A percentile compares a stretch with the other conserved stretches of the same genome.
These are phyloP conservation scores for Palaemon carinicauda DNA, from an alignment of 1,140 invertebrate genomes.

Conservation along the genomic window DNA sequence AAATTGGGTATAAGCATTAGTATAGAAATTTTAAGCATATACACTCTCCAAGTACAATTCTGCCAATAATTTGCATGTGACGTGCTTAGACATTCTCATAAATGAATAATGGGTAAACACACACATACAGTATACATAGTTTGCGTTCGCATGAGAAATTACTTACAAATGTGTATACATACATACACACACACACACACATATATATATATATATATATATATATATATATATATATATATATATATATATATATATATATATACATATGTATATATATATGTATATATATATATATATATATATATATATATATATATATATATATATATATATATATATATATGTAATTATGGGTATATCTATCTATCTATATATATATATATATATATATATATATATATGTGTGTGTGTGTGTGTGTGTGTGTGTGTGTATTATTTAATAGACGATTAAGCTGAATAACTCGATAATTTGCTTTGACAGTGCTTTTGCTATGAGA, in stretches of 20 bases:
- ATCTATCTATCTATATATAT: background rate
- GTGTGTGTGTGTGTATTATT: background rate
- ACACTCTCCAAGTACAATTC: too few relatives aligned
- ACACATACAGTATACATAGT: too few relatives aligned
- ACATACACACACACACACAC: background rate
- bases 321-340: background rate
- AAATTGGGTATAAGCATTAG: too few relatives aligned
- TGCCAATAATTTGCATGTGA: too few relatives aligned
- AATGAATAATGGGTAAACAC: too few relatives aligned
- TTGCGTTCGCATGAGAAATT: too few relatives aligned
- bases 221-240: background rate
- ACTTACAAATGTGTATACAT: background rate
- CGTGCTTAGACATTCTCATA: too few relatives aligned
- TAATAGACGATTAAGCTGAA: too few relatives aligned
- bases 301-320: background rate
- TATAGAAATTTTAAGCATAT: too few relatives aligned
- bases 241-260: background rate
- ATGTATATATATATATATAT: background rate
- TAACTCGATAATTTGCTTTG: too few relatives aligned
- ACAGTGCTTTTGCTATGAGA: too few relatives aligned
- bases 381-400: background rate
- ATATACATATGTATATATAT: background rate
- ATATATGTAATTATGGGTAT: too few relatives aligned
- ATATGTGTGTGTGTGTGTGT: background rate
- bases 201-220: conserved; percentile 2